Evolutionary conservation across 2,888 invertebrate species (phyloP).

Genomic region (Byasa hedistus): DNA sequence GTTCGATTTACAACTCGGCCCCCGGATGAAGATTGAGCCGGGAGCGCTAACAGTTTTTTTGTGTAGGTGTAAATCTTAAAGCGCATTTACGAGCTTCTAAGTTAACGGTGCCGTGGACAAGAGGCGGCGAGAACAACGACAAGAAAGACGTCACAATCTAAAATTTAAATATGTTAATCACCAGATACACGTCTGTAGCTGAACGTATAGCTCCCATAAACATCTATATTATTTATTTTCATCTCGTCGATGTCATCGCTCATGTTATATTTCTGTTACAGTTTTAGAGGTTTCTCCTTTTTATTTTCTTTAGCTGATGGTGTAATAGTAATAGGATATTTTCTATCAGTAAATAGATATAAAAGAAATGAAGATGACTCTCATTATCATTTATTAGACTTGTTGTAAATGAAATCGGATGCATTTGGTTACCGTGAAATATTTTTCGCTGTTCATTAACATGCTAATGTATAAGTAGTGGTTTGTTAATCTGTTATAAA

Average conservation of each 20-base stretch:
- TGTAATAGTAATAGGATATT: background rate
- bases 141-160: background rate
- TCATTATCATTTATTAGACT: no score
- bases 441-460: no score
- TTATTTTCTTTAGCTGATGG: background rate
- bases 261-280: background rate
- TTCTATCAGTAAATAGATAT: no score
- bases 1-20: constrained; percentile 54
- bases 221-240: no score
- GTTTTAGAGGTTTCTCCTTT: background rate
- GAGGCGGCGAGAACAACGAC: constrained; percentile 3
- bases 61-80: constrained; percentile 75
- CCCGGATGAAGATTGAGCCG: constrained; percentile 62
- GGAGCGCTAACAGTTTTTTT: constrained; percentile 73
- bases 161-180: no score
- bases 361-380: no score
- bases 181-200: no score
- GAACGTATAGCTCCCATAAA: no score
- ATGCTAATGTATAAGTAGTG: background rate
- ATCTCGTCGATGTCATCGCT: no score
- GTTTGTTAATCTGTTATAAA: background rate
- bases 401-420: no score
- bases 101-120: constrained; percentile 36
- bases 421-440: no score
- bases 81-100: constrained; percentile 60